A percentile compares a stretch with the other conserved stretches of the same genome.
phyloP scores from a whole-genome alignment of 2,113 vertebrate genomes.

The Cygnus buccinator region DNA sequence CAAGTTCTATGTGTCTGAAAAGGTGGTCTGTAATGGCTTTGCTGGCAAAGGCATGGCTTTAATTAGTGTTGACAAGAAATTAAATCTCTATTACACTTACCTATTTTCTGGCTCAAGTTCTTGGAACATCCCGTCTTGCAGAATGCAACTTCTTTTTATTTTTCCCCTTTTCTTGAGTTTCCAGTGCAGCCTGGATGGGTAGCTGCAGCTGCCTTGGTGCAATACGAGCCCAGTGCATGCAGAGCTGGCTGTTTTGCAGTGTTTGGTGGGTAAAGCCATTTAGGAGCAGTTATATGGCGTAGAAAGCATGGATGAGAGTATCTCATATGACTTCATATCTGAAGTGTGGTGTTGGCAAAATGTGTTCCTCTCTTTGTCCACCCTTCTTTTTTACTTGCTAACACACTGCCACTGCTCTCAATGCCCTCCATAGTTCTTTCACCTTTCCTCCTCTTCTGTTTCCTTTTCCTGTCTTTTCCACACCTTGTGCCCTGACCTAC shows the following conservation, averaged over 20 bases:
- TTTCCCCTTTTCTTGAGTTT: neutral
- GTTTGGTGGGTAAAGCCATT: neutral
- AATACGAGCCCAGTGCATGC: accelerated
- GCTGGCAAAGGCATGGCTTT: conserved; percentile 6
- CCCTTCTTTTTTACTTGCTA: neutral
- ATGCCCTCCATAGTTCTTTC: neutral
- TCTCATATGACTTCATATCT: neutral
- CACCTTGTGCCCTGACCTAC: neutral
- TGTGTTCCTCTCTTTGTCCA: neutral
- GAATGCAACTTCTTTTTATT: neutral
- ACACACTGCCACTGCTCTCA: neutral
- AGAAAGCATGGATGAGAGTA: neutral
- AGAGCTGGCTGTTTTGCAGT: neutral
- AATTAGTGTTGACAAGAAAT: conserved; percentile 25
- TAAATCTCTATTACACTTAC: neutral
- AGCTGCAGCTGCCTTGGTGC: neutral
- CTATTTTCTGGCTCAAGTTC: neutral
- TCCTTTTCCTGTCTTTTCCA: neutral
- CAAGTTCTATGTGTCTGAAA: neutral
- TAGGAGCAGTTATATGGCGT: neutral
- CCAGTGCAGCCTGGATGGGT: neutral
- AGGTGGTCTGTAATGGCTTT: neutral
- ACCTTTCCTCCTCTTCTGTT: neutral
- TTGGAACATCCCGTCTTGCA: neutral
- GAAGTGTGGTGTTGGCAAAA: neutral